Evolutionary conservation across 1,140 invertebrate genomes (phyloP), one percentile per base, ranked within the genome.

Genomic region (Panagrolaimus sp.): DNA sequence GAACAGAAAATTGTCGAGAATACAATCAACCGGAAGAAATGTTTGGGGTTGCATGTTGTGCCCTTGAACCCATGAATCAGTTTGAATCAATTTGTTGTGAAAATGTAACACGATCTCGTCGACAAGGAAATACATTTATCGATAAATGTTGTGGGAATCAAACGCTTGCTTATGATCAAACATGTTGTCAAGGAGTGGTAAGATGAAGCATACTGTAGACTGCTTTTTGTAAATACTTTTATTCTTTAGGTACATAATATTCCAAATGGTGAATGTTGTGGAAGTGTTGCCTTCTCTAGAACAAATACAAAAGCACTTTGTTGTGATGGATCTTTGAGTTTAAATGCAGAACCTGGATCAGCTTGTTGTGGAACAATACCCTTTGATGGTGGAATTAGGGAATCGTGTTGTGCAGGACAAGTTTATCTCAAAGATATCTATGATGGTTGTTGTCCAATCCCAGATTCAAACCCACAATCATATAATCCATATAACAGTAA

Each of bases 81-180:
- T 76, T 76, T 51, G 76, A 78, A 46, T 67, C 76, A 38, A 76
- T 76, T 48, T 76, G 74, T 61, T 76, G 74, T 63, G 71, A 77
- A 14, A 78, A 78, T 63, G 77, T 76, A 16, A 72, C 75, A 11
- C 62, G 74, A 23, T 64, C 66, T 23, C 31, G 69, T n/a, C 25
- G 51, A 31, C 47, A 51, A 44, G 69, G 69, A 11, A 46, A 51
- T 48, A 25, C 57, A 23, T 72, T 63, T 44, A 38, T 76, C 14
- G 76, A 76, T 45, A 46, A 67, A 44, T 76, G 74, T 48, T 76
- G 74, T 53, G 74, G 74, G 13, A 76, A 75, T 63, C 71, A 76
- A 64, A 76, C 74, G 1, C 67, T 76, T 25, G 62, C 73, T n/a
- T 75, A 78, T 53, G 76, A 78, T 57, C 74, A 75, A 57, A 76